A percentile compares a stretch with the other conserved stretches of the same genome.
These are phyloP conservation scores for Augochlora pura DNA, from an alignment of 1,140 invertebrate species.

Conservation along the genomic window DNA sequence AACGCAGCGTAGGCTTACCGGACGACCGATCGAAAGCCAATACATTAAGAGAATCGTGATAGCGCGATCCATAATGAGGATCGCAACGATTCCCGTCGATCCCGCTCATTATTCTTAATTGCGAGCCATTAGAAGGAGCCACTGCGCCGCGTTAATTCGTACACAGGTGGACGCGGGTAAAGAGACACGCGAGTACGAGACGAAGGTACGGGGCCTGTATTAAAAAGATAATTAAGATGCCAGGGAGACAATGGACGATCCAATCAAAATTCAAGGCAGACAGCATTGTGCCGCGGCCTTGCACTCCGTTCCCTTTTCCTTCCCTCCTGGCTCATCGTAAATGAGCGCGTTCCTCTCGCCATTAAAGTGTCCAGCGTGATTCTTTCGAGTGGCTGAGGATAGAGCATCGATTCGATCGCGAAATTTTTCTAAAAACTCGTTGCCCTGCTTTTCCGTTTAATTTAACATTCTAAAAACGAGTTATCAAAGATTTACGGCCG, in stretches of 20 bases:
- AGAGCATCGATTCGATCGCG: not conserved
- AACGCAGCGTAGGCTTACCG: too few species aligned
- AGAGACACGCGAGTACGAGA: not conserved
- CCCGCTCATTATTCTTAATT: slow-evolving; percentile 7
- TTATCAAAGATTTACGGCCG: too few species aligned
- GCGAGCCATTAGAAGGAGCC: not conserved
- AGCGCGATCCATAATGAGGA: not conserved
- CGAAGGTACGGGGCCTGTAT: not conserved
- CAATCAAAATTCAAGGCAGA: slow-evolving; percentile 61
- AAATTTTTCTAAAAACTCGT: not conserved
- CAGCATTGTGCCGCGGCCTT: slow-evolving; percentile 55
- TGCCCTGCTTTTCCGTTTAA: too few species aligned
- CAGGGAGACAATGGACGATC: slow-evolving; percentile 54
- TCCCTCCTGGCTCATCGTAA: slow-evolving; percentile 40
- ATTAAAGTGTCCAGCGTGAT: slow-evolving; percentile 37
- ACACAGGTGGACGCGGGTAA: not conserved
- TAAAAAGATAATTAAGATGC: slow-evolving; percentile 62
- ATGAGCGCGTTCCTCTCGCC: slow-evolving; percentile 40
- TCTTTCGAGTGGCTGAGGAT: not conserved
- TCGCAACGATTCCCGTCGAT: not conserved
- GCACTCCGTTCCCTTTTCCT: slow-evolving; percentile 35
- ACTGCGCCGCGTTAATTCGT: slow-evolving; percentile 3
- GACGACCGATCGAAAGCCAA: too few species aligned
- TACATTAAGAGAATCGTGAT: too few species aligned
- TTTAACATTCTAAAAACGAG: too few species aligned